Conservation (phyloP, 1,140 invertebrate genomes). For the Drosophila athabasca region DNA sequence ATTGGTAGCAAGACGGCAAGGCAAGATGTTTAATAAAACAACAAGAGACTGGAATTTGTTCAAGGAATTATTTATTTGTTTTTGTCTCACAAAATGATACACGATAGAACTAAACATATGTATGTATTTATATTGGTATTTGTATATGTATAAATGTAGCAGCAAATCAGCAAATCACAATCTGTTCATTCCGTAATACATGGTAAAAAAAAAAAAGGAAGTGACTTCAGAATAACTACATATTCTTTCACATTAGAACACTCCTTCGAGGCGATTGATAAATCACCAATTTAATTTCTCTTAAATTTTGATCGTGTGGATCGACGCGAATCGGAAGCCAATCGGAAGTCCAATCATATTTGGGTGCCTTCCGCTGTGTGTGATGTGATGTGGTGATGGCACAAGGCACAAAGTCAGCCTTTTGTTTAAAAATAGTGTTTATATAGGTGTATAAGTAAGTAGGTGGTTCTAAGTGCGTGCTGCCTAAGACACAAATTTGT, state of each 20-base stretch:
- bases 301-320: slow-evolving; percentile 11
- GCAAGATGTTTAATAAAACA: slow-evolving; percentile 68
- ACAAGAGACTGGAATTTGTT: slow-evolving; percentile 60
- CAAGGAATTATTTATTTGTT: slow-evolving; percentile 69
- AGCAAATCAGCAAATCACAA: slow-evolving; percentile 76
- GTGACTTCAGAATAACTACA: slow-evolving; percentile 9
- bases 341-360: background rate
- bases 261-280: slow-evolving; percentile 9
- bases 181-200: slow-evolving; percentile 52
- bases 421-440: slow-evolving; percentile 13
- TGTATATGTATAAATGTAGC: slow-evolving; percentile 46
- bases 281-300: slow-evolving; percentile 6
- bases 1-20: slow-evolving; percentile 10
- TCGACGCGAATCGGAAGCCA: background rate
- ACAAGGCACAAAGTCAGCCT: slow-evolving; percentile 57
- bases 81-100: slow-evolving; percentile 55
- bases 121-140: slow-evolving; percentile 57
- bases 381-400: slow-evolving; percentile 18
- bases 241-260: slow-evolving; percentile 14
- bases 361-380: slow-evolving; percentile 6
- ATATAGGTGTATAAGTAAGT: slow-evolving; percentile 24
- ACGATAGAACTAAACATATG: slow-evolving; percentile 71
- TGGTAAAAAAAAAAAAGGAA: slow-evolving; percentile 16
- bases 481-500: slow-evolving; percentile 31
- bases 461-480: slow-evolving; percentile 49